A percentile compares a stretch with the other conserved stretches of the same genome.
Evolutionary conservation across 2,888 invertebrate genomes (phyloP).

Genomic region (Pelosia muscerda): DNA sequence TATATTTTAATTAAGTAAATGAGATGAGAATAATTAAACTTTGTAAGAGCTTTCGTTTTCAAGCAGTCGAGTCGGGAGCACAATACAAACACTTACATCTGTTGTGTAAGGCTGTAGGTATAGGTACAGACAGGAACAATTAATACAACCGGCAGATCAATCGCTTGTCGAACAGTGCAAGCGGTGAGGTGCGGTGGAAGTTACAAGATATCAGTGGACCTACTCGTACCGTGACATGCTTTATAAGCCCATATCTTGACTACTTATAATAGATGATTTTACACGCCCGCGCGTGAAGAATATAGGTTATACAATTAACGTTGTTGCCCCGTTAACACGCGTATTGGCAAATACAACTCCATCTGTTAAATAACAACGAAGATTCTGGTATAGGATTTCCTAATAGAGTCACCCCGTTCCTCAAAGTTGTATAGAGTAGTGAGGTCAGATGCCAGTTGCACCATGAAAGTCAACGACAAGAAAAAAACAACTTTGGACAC

Average conservation of each 20-base stretch:
- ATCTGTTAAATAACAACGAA: too few relatives aligned
- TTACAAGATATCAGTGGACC: conserved; percentile 14
- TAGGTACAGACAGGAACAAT: conserved; percentile 79
- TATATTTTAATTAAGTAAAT: not conserved
- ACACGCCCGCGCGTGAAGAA: too few relatives aligned
- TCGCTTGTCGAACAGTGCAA: conserved; percentile 83
- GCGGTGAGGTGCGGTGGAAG: conserved; percentile 60
- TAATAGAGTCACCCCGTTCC: too few relatives aligned
- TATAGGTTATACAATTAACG: too few relatives aligned
- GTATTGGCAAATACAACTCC: too few relatives aligned
- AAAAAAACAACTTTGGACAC: too few relatives aligned
- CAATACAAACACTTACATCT: conserved; percentile 36
- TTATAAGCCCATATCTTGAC: conserved; percentile 5
- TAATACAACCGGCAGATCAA: conserved; percentile 84
- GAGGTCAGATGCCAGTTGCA: too few relatives aligned
- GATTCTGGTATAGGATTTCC: too few relatives aligned
- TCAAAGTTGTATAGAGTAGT: too few relatives aligned
- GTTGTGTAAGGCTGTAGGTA: conserved; percentile 41
- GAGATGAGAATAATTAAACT: not conserved
- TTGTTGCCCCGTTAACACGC: too few relatives aligned
- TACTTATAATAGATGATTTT: too few relatives aligned
- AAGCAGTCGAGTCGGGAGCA: conserved; percentile 20
- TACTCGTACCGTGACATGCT: not conserved
- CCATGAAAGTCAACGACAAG: too few relatives aligned
- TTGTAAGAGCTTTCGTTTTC: conserved; percentile 28